Percentiles rank a stretch among this genome's conserved stretches.
Evolutionary conservation across 2,113 vertebrate genomes (phyloP).

Genomic region (Saiga tatarica): DNA sequence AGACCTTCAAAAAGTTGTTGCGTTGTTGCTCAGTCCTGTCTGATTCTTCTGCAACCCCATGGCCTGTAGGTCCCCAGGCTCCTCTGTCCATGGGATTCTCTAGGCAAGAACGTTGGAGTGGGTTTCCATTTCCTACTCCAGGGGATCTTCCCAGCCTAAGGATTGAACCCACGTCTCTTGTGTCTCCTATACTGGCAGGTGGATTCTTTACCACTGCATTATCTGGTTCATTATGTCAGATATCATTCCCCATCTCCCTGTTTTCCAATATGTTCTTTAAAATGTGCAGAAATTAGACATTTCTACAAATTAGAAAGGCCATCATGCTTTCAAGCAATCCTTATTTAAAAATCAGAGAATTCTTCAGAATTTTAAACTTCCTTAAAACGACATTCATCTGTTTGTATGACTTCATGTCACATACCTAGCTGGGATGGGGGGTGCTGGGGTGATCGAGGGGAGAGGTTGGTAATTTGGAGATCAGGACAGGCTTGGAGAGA

Average conservation of each 20-base stretch:
- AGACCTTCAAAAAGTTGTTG: neutral
- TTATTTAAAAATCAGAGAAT: neutral
- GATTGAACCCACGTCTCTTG: neutral
- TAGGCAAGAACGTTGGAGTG: neutral
- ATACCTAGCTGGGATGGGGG: neutral
- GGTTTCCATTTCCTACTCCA: neutral
- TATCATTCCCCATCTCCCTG: accelerated
- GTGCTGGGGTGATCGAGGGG: neutral
- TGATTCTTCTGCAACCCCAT: neutral
- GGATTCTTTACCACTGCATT: neutral
- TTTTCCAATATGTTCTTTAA: neutral
- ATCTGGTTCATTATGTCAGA: neutral
- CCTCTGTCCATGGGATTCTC: neutral
- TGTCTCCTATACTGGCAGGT: neutral
- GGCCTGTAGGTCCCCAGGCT: neutral
- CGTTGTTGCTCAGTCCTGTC: neutral
- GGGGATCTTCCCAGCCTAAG: neutral
- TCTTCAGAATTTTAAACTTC: neutral
- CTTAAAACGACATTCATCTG: neutral
- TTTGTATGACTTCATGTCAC: conserved; percentile 20
- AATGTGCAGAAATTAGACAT: neutral
- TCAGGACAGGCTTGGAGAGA: neutral
- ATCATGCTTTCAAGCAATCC: neutral
- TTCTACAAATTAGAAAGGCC: neutral
- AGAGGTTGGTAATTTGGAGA: neutral